Evolutionary conservation across 2,113 vertebrate species (phyloP), one percentile per base, ranked within the genome.

Genomic region (Eurypyga helias): DNA sequence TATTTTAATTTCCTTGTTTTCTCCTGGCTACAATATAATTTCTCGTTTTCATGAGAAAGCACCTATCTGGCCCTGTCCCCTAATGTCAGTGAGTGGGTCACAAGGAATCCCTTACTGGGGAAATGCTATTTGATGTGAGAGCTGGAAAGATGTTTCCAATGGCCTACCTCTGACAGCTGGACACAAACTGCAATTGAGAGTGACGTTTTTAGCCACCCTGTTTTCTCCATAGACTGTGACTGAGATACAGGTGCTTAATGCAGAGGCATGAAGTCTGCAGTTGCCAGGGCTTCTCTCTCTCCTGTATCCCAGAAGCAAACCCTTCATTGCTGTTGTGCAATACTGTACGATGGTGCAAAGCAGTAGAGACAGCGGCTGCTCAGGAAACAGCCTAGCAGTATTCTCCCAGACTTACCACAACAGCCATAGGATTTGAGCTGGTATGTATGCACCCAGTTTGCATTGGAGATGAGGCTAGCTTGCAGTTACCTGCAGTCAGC

Each of bases 261-360:
- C 18, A 60, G 38, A 61, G 10, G 12, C 18, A 52, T 0, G 21
- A n/a, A 36, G 26, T 31, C 4, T 11, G 85, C 34, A 41, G 4
- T 51, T 64, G n/a, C 38, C 34, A 20, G n/a, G 49, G 46, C 7
- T 87, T 70, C 43, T 87, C 10, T 36, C 29, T 0, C 0, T 58
- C 29, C 16, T 38, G 1, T 9, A 29, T 38, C 18, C 13, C 51
- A 83, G 5, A 29, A 45, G 17, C 3, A 3, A 94, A 71, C 4
- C 9, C 1, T 15, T 29, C 48, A 65, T 24, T 0, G 0, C 17
- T 33, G 49, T 4, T 70, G 21, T 33, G 28, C 69, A 46, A 17
- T 17, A 34, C 29, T 62, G 25, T 31, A 8, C 0, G 0, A 66
- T 3, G 19, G 33, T 31, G 33, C 25, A 51, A 60, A 76, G 73